Base-by-base conservation (phyloP, 2,797 vertebrate species). In the Etheostoma perlongum region DNA sequence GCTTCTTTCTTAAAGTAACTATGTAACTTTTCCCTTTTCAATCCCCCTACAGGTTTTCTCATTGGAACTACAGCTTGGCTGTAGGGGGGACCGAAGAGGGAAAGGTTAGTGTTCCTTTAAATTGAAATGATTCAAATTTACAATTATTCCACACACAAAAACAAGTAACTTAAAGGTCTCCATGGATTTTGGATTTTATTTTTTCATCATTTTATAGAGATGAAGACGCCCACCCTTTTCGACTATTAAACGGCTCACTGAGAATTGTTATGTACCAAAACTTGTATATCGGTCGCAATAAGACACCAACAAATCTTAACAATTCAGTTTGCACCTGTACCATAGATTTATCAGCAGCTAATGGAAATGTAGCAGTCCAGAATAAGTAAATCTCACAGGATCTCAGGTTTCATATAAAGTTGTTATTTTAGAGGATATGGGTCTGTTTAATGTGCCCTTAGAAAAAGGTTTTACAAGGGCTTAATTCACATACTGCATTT, bases 401-500 rank as follows among this genome's bases (percentile, higher is more conserved):
- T 79, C 55, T 80, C 14, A 5, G 58, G 42, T 76, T 81, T 78
- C 33, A 57, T 51, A 44, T 75, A 6, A 72, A 63, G 55, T 49
- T 61, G 9, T 69, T 65, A 13, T 78, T 81, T 52, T 21, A 25
- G 5, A 72, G 54, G 25, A 73, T 74, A 19, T 44, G 55, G 67
- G 18, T 72, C 49, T 59, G 57, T 62, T 70, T 62, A 52, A 54
- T 40, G 59, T 75, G 7, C 19, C 36, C 18, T 33, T 10, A 33
- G 42, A 67, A 52, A 77, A 47, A 47, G 6, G 4, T 59, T 18
- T 51, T 52, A 63, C 36, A 16, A 36, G 60, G 40, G 14, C 14
- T 58, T 58, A 30, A n/a, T 55, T 60, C 23, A 47, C 12, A 53
- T 33, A 40, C 10, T 40, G 36, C 4, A 63, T 68, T 30, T 18